Evolutionary conservation across 2,797 vertebrate species (phyloP).

Genomic region (Bothrops alternatus): DNA sequence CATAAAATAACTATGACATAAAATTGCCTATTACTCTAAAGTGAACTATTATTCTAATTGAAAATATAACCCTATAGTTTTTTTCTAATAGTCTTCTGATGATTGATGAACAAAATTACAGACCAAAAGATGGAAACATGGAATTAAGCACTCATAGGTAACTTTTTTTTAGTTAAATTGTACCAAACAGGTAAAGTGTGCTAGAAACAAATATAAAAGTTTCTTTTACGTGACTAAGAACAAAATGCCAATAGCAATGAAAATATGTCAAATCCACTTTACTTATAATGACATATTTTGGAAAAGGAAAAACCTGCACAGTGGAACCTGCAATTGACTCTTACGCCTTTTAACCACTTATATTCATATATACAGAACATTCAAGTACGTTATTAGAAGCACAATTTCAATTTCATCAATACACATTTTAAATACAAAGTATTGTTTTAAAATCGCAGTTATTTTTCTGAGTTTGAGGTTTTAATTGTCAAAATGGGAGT

Average conservation of each 20-base stretch:
- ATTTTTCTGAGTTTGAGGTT: background rate
- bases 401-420: background rate
- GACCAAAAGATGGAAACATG: background rate
- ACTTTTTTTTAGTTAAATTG: background rate
- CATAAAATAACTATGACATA: background rate
- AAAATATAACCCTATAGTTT: conserved; percentile 42
- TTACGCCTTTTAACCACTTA: background rate
- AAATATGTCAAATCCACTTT: conserved; percentile 30
- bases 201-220: background rate
- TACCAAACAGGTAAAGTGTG: background rate
- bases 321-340: background rate
- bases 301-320: conserved; percentile 15
- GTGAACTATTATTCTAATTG: conserved; percentile 28
- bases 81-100: conserved; percentile 22
- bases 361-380: background rate
- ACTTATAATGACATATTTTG: background rate
- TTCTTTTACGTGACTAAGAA: conserved; percentile 42
- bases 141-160: conserved; percentile 38
- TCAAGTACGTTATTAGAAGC: background rate
- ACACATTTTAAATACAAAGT: background rate
- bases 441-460: conserved; percentile 6
- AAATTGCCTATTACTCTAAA: background rate
- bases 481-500: background rate
- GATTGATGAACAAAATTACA: conserved; percentile 30
- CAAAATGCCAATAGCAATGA: conserved; percentile 25